These are phyloP conservation scores for Pangasius macronema DNA, from an alignment of 2,797 vertebrate genomes.

Conservation along the genomic window DNA sequence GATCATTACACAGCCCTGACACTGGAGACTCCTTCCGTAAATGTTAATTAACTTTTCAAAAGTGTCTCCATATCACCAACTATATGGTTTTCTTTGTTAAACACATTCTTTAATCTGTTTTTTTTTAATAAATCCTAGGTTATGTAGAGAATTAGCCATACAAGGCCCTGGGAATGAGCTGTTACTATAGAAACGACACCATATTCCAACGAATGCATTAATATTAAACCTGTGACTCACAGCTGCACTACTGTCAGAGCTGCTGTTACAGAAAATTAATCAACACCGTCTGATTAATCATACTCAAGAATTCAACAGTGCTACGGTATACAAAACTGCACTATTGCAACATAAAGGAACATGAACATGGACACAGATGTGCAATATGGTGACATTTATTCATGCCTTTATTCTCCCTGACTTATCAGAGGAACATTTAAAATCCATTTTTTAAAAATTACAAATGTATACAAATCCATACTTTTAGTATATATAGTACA, in stretches of 20 bases:
- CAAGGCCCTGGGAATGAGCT: background rate
- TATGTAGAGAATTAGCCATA: background rate
- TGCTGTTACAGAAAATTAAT: background rate
- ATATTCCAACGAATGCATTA: background rate
- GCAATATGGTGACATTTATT: slow-evolving; percentile 20
- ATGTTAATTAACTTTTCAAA: background rate
- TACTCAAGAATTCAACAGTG: background rate
- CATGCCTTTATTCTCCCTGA: slow-evolving; percentile 21
- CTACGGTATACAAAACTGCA: background rate
- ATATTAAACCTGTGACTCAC: background rate
- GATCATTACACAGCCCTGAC: background rate
- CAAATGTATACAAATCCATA: slow-evolving; percentile 42
- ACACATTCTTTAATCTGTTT: too few species aligned
- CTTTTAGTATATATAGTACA: background rate
- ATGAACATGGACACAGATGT: background rate
- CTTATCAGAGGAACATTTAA: slow-evolving; percentile 10
- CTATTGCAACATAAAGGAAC: background rate
- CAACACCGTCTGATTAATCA: background rate
- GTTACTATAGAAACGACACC: background rate
- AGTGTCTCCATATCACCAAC: background rate
- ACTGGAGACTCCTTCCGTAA: background rate
- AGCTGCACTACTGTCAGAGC: background rate
- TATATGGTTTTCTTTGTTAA: background rate
- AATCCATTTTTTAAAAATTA: slow-evolving; percentile 10
- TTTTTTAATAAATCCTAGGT: background rate